Evolutionary conservation across 2,888 invertebrate species (phyloP), one percentile per base, ranked within the genome.

Genomic region (Noctua pronuba): DNA sequence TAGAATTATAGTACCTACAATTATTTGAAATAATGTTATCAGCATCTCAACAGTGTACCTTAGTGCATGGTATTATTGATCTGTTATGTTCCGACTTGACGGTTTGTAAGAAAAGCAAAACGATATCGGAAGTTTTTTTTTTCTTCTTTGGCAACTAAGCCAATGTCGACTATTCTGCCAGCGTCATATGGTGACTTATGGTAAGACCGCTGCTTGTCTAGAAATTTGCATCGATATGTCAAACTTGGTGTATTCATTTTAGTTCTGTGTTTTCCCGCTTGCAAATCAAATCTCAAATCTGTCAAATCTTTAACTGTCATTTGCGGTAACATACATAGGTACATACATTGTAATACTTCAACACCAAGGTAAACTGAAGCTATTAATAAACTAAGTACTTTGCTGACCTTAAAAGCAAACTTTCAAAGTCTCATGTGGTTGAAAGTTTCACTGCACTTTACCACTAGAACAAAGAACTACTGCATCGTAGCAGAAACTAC

Each of bases 321-420:
- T 55, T 55, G 13, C 13, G 0, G 5, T n/a, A n/a, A n/a, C n/a
- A n/a, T n/a, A n/a, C n/a, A n/a, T 35, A 35, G 35, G 44, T 16
- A 44, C 55, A 55, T 16, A 44, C 55, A 55, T 11, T 13, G n/a
- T 16, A 6, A 41, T n/a, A 1, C n/a, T 21, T 10, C 4, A 66
- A 52, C 21, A 13, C 24, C 24, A 69, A 77, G 46, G 64, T 64
- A 11, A 28, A 69, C 35, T 70, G 6, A 72, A 79, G 41, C 46
- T 79, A 58, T 79, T 72, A 72, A 78, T 78, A 65, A n/a, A n/a
- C n/a, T n/a, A n/a, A 35, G 41, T 41, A 78, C 38, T 10, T 2
- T n/a, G 1, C 55, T 65, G 78, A 60, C 58, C 80, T 80, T 73
- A 66, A 66, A 80, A 58, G 21, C 49, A 10, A 79, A 79, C 80